A percentile compares a stretch with the other conserved stretches of the same genome.
Evolutionary conservation across 1,140 invertebrate genomes (phyloP).

Genomic region (Sminthurinus signatus): DNA sequence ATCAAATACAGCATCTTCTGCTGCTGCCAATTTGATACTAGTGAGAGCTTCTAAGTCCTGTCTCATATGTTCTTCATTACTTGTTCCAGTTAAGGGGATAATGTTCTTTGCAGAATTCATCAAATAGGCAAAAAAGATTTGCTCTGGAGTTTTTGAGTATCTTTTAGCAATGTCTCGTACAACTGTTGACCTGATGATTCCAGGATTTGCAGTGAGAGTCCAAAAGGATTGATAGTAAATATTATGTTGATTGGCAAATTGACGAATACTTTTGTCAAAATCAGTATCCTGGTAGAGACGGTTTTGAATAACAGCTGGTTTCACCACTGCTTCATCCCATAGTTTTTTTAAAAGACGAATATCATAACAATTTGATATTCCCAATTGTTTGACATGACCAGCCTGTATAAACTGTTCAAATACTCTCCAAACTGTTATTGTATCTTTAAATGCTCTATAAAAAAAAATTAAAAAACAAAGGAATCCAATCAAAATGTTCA

Average conservation of each 20-base stretch:
- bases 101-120: slow-evolving; percentile 18
- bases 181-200: slow-evolving; percentile 6
- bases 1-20: slow-evolving; percentile 22
- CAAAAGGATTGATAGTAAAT: slow-evolving; percentile 40
- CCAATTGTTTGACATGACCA: slow-evolving; percentile 27
- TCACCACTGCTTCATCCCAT: slow-evolving; percentile 25
- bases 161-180: slow-evolving; percentile 24
- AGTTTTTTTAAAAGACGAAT: slow-evolving; percentile 18
- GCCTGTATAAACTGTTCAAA: slow-evolving; percentile 33
- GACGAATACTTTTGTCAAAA: slow-evolving; percentile 25
- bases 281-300: slow-evolving; percentile 27
- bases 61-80: slow-evolving; percentile 25
- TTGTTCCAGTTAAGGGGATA: slow-evolving; percentile 33
- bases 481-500: no score
- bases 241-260: slow-evolving; percentile 33
- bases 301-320: slow-evolving; percentile 40
- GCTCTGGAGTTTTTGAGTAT: slow-evolving; percentile 21
- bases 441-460: slow-evolving; percentile 25
- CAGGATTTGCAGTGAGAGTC: slow-evolving; percentile 39
- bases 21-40: slow-evolving; percentile 13
- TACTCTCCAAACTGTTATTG: slow-evolving; percentile 31
- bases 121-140: slow-evolving; percentile 36
- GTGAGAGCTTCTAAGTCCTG: slow-evolving; percentile 31
- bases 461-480: no score
- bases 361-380: slow-evolving; percentile 37